Evolutionary conservation across 1,140 invertebrate species (phyloP).

Genomic region (Aphelinus atriplicis): DNA sequence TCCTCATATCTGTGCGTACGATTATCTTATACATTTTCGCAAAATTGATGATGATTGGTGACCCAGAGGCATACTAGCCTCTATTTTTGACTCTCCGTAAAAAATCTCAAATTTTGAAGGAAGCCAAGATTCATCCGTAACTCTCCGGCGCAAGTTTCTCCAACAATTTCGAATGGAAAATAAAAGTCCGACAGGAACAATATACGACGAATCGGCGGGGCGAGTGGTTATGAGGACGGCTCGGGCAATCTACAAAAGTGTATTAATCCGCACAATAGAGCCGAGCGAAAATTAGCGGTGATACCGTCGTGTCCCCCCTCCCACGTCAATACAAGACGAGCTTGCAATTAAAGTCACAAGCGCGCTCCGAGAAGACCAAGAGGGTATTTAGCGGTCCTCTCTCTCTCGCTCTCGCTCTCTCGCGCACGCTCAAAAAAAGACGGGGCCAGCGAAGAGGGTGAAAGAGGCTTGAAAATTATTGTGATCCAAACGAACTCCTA

Average conservation of each 20-base stretch:
- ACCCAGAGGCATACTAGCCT: no score
- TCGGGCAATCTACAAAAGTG: background rate
- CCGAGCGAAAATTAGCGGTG: conserved; percentile 22
- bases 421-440: conserved; percentile 5
- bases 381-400: conserved; percentile 2
- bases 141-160: no score
- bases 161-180: no score
- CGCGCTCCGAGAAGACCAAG: background rate
- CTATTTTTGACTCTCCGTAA: background rate
- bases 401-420: no score
- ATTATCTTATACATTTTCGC: no score
- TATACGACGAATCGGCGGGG: background rate
- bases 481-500: conserved; percentile 62
- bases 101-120: background rate
- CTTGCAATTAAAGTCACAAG: conserved; percentile 23
- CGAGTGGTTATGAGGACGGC: background rate
- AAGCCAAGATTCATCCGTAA: no score
- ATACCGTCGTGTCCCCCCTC: background rate
- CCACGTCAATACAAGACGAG: conserved; percentile 5
- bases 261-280: conserved; percentile 18
- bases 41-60: no score
- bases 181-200: no score
- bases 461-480: conserved; percentile 54
- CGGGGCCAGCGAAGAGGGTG: conserved; percentile 38
- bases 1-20: no score